Base-by-base conservation (phyloP, 2,888 invertebrate species). In the Bombylius major region DNA sequence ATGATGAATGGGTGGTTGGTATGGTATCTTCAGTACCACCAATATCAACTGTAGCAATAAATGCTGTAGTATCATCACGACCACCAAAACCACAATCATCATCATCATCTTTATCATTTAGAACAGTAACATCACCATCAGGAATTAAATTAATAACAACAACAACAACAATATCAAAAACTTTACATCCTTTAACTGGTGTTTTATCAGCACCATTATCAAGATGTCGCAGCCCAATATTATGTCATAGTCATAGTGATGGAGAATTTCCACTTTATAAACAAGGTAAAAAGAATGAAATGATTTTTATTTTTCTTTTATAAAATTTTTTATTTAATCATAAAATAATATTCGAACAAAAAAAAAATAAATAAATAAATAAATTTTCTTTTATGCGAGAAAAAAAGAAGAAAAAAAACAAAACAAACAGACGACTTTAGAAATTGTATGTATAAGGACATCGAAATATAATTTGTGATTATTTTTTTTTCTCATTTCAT, bases 201-300 rank as follows among this genome's bases (percentile, higher is more conserved):
- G 23, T 23, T 23, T 50, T 53, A 47, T 56, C 56, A 51, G 61
- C 61, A 32, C 66, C 66, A 65, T 75, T 79, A 70, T 79, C 81
- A 70, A 80, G 80, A 73, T 80, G 80, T 71, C 81, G 80, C 73
- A 82, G 81, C 73, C 81, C 83, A 71, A 87, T 88, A 83, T 79
- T 88, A 71, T 88, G 87, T 63, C 88, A 88, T 77, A 88, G 88
- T 72, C 85, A 86, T 76, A 88, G 88, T 73, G 88, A 88, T 72
- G 86, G 88, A 69, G 88, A 88, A 76, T 88, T 88, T 76, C 88
- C 88, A 68, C 82, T 87, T 75, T 87, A 87, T 75, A 78, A 82
- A 66, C 82, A 82, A 86, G 87, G 87, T 88, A 79, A 65, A 69
- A 65, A 33, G 13, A 3, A 23, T 2, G 23, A 23, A 23, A 23